These are phyloP conservation scores for Trichechus manatus DNA, from an alignment of 2,113 vertebrate genomes.

Conservation along the genomic window DNA sequence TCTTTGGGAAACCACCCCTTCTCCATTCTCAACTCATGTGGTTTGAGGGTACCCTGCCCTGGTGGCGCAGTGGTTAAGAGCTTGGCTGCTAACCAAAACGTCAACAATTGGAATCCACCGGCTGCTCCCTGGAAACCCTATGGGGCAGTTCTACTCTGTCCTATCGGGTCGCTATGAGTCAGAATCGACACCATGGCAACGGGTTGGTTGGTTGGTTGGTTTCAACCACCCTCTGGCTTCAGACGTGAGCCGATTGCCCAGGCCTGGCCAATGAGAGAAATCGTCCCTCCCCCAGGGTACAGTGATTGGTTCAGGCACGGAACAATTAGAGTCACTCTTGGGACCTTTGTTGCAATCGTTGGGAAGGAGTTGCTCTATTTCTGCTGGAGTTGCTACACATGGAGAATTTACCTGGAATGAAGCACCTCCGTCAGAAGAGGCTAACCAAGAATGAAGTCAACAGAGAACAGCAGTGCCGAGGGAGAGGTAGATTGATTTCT, in stretches of 20 bases:
- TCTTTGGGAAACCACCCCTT: background rate
- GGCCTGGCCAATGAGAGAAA: fast-evolving
- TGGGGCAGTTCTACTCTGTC: no score
- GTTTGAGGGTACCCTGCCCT: background rate
- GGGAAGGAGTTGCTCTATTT: background rate
- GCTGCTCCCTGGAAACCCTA: no score
- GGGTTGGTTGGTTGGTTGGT: no score
- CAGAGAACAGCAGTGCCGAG: background rate
- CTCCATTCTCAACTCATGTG: background rate
- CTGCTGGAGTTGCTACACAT: background rate
- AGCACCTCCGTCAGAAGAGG: background rate
- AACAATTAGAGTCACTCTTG: background rate
- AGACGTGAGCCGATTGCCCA: background rate
- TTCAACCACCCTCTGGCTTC: background rate
- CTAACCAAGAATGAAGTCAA: background rate
- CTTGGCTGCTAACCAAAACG: no score
- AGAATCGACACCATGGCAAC: no score
- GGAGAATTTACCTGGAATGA: background rate
- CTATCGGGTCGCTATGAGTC: no score
- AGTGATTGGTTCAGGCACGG: background rate
- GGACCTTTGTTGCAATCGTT: background rate
- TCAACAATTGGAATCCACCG: no score
- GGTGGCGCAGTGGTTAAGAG: no score
- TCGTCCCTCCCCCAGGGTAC: background rate
- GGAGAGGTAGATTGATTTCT: background rate